Percentiles rank a stretch among this genome's conserved stretches.
These are phyloP conservation scores for Monopis laevigella DNA, from an alignment of 2,888 invertebrate genomes.

Conservation along the genomic window DNA sequence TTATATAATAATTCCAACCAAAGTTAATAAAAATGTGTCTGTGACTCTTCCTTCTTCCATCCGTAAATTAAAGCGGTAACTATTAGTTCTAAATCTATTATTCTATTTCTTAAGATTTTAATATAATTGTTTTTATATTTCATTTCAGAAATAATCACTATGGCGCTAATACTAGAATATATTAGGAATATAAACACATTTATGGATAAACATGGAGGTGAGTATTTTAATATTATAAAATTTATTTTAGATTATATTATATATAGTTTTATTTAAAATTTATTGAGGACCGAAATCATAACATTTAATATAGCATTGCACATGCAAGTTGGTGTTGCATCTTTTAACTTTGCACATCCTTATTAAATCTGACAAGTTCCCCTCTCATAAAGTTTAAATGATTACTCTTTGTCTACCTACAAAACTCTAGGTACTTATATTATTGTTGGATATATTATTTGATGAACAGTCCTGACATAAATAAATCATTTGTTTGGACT, in stretches of 20 bases:
- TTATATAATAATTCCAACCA: conserved; percentile 2
- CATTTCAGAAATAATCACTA: conserved; percentile 54
- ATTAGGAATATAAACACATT: conserved; percentile 81
- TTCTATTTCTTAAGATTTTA: not conserved
- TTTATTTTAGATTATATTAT: not conserved
- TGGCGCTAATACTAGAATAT: conserved; percentile 85
- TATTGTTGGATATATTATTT: too few species aligned
- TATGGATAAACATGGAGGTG: conserved; percentile 87
- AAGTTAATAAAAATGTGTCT: conserved; percentile 1
- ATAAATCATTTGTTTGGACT: too few species aligned
- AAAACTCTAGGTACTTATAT: too few species aligned
- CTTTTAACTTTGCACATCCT: conserved; percentile 7
- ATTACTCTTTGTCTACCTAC: too few species aligned
- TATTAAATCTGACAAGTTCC: conserved; percentile 5
- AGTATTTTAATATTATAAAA: conserved; percentile 33
- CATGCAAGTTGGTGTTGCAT: not conserved
- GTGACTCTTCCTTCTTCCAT: too few species aligned
- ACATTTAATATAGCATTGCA: not conserved
- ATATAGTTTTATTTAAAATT: not conserved
- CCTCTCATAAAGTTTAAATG: conserved; percentile 5
- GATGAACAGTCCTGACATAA: too few species aligned
- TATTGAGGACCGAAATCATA: not conserved
- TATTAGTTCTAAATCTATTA: not conserved
- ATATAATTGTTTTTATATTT: not conserved
- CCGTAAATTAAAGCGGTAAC: conserved; percentile 3